Percentiles rank a stretch among this genome's conserved stretches.
Conservation (phyloP, 2,797 vertebrate species). For the Propithecus perrieri region DNA sequence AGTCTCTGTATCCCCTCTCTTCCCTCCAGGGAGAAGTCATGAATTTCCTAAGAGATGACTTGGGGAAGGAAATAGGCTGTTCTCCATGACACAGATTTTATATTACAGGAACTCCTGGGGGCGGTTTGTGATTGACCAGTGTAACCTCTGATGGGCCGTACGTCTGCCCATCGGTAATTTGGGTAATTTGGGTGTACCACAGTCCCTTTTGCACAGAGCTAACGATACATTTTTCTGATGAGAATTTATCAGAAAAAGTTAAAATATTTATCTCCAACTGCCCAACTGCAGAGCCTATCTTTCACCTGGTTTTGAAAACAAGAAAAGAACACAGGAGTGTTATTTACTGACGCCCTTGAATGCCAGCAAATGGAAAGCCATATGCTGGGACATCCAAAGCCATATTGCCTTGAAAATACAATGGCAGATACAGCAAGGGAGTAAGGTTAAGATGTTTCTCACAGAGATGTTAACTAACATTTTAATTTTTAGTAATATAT, state of each 20-base stretch:
- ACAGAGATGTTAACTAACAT: neutral
- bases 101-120: neutral
- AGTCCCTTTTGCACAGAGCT: neutral
- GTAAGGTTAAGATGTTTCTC: neutral
- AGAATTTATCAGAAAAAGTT: slow-evolving; percentile 39
- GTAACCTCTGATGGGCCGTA: neutral
- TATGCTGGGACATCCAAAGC: neutral
- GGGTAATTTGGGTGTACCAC: neutral
- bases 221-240: neutral
- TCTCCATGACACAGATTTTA: neutral
- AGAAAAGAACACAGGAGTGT: neutral
- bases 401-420: slow-evolving; percentile 18
- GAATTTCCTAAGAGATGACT: neutral
- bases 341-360: slow-evolving; percentile 35
- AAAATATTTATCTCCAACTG: slow-evolving; percentile 35
- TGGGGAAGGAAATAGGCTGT: neutral
- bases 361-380: neutral
- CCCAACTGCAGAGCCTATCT: neutral
- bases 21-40: neutral
- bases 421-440: neutral
- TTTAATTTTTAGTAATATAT: slow-evolving; percentile 3
- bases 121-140: neutral
- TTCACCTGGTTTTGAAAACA: neutral
- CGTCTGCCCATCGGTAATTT: neutral
- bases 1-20: neutral